Conservation (phyloP, 2,797 vertebrate species). For the Pangasius macronema region DNA sequence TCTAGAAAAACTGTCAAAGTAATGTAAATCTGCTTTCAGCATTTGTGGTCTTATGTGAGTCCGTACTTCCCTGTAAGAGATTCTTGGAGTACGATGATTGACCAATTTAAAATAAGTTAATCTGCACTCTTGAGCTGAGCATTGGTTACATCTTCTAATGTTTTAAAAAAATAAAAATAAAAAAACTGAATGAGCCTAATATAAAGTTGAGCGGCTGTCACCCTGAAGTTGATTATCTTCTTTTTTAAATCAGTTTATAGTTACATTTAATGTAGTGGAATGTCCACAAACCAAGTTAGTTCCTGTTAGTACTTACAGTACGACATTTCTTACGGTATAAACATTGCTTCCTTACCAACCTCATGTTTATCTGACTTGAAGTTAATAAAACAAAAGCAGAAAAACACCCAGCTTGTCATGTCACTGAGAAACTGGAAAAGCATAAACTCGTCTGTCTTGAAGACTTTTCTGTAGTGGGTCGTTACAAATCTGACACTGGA, state of each 20-base stretch:
- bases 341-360: not conserved
- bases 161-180: not conserved
- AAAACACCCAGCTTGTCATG: too few species aligned
- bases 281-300: not conserved
- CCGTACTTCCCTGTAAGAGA: too few species aligned
- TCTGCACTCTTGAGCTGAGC: not conserved
- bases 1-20: not conserved
- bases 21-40: not conserved
- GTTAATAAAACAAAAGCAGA: too few species aligned
- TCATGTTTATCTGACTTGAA: not conserved
- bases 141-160: not conserved
- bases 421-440: not conserved
- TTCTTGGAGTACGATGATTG: too few species aligned
- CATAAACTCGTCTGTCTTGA: not conserved
- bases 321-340: not conserved
- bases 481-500: not conserved
- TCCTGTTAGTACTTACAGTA: not conserved
- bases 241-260: not conserved
- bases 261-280: not conserved
- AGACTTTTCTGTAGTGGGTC: not conserved
- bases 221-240: not conserved
- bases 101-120: too few species aligned
- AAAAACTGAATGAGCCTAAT: not conserved
- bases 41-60: too few species aligned
- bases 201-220: not conserved